Conservation (phyloP, 2,113 vertebrate species). For the Ariopsis seemanni region DNA sequence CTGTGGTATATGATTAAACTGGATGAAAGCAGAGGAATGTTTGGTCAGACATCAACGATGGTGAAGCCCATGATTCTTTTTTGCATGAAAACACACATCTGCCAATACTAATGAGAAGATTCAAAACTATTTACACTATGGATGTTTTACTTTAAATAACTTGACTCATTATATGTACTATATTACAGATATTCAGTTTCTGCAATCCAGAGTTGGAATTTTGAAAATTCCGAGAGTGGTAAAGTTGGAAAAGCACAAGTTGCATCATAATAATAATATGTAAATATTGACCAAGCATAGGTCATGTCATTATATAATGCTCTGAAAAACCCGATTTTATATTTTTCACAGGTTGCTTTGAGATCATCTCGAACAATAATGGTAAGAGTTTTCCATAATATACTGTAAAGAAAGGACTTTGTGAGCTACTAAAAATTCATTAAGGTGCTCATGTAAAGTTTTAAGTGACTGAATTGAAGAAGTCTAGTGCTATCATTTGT, state of each 20-base stretch:
- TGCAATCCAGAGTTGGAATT: background rate
- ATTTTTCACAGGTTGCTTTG: background rate
- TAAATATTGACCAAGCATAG: background rate
- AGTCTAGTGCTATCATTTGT: background rate
- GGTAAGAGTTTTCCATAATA: constrained; percentile 2
- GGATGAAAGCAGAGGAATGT: background rate
- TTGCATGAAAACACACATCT: background rate
- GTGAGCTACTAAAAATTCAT: background rate
- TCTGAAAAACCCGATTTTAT: background rate
- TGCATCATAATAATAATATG: constrained; percentile 22
- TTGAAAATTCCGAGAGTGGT: background rate
- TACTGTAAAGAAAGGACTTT: background rate
- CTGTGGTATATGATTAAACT: background rate
- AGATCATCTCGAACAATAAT: background rate
- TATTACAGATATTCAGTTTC: background rate
- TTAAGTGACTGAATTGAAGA: background rate
- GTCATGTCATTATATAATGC: background rate
- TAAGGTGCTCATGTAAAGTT: background rate
- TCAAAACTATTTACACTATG: background rate
- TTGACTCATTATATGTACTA: background rate
- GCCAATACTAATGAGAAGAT: background rate
- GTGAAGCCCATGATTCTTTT: too few species aligned
- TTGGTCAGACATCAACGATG: background rate
- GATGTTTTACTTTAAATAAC: background rate
- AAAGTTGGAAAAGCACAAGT: background rate